Evolutionary conservation across 2,888 invertebrate genomes (phyloP), one percentile per base, ranked within the genome.

Genomic region (Eupithecia vulgata): DNA sequence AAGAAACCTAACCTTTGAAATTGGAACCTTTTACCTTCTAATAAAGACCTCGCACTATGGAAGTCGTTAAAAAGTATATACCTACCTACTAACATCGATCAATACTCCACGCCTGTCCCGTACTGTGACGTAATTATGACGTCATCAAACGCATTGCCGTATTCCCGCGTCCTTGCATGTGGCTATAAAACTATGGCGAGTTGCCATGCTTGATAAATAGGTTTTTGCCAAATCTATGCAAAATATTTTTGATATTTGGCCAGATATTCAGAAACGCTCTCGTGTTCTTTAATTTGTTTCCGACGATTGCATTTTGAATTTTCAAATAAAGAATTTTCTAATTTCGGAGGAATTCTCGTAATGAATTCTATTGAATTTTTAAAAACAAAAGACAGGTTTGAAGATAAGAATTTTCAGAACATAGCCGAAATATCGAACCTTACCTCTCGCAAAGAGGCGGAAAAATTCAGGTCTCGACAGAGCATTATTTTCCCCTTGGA

Each of bases 91-190:
- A 15, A 52, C 21, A 52, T n/a, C 52, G 25, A 57, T 57, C 57
- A 13, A 25, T 57, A 57, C 12, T 57, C 57, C 25, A 57, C 57
- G 57, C 57, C 21, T 57, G 57, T 57, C 57, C 52, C 52, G 8
- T 12, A 1, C 52, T 52, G 25, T 64, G 62, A 64, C 40, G 40
- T 65, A 21, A 40, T 65, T 65, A 40, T 61, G 45, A 61, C 68
- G 61, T 45, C 59, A 64, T 40, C 30, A 48, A 70, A 64, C 67
- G 73, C 73, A 73, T 57, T 67, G 64, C 72, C 57, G 72, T 65
- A 72, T 62, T 52, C 52, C 52, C 37, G 34, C 42, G 72, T 42
- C 72, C 68, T 68, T 64, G 57, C 57, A 57, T 17, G 17, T 61
- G 59, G 17, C 30, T 7, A 61, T 61, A 61, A 61, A 34, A 61